A percentile compares a stretch with the other conserved stretches of the same genome.
phyloP scores from a whole-genome alignment of 2,888 invertebrate species.

The Pyrrhosoma nymphula region DNA sequence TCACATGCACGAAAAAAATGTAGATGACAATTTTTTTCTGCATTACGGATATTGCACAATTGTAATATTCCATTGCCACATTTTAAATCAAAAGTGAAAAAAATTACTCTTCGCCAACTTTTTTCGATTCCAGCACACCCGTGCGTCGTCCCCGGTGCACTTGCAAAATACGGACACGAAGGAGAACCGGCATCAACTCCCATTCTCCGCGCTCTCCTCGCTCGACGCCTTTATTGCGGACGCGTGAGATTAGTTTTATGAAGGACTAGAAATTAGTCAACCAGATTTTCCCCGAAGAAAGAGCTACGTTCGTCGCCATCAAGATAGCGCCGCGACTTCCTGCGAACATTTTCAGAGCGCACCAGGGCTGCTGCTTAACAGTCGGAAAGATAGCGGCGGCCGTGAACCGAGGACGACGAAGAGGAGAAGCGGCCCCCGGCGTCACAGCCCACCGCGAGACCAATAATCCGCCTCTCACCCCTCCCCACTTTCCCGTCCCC shows the following conservation, averaged over 20 bases:
- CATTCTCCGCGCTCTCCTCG: background rate
- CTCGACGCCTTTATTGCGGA: background rate
- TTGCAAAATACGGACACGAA: no score
- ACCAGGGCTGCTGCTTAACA: background rate
- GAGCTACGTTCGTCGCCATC: background rate
- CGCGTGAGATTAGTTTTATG: constrained; percentile 1
- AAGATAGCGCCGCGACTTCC: constrained; percentile 16
- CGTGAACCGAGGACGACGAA: background rate
- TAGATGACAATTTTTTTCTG: no score
- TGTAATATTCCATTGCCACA: no score
- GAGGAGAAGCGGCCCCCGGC: background rate
- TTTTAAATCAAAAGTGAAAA: no score
- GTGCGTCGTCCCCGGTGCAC: no score
- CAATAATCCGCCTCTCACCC: no score
- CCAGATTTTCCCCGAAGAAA: background rate
- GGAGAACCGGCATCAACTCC: no score
- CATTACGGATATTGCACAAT: no score
- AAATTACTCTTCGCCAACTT: no score
- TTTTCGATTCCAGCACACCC: no score
- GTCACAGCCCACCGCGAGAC: background rate
- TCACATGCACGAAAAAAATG: no score
- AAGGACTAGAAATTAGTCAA: background rate
- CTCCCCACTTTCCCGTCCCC: no score
- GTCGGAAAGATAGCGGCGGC: constrained; percentile 32
- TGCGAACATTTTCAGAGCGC: background rate